A percentile compares a stretch with the other conserved stretches of the same genome.
phyloP scores from a whole-genome alignment of 2,797 vertebrate species.

The Nyctibius grandis region DNA sequence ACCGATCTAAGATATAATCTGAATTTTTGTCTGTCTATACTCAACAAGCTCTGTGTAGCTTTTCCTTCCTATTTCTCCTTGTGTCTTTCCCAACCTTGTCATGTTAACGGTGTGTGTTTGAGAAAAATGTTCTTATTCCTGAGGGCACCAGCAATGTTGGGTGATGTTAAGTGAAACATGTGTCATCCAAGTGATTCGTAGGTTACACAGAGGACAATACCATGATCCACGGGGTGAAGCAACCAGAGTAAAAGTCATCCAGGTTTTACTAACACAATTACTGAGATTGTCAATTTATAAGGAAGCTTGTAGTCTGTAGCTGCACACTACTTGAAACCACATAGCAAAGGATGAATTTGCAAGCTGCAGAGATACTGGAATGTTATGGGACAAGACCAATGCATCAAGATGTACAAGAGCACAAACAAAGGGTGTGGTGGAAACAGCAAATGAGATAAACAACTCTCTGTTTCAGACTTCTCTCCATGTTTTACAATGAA shows the following conservation, averaged over 20 bases:
- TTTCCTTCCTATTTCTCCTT: neutral
- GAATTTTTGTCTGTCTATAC: neutral
- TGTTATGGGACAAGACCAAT: neutral
- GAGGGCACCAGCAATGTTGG: neutral
- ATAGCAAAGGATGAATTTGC: neutral
- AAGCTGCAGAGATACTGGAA: neutral
- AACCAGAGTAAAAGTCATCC: neutral
- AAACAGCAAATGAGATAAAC: neutral
- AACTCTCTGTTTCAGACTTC: neutral
- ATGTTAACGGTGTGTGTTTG: neutral
- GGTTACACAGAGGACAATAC: neutral
- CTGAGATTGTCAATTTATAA: neutral
- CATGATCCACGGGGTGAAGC: neutral
- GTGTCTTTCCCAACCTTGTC: neutral
- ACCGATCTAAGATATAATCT: neutral
- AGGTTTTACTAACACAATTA: neutral
- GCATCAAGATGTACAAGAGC: neutral
- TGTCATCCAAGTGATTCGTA: neutral
- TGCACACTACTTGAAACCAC: neutral
- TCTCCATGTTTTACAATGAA: neutral
- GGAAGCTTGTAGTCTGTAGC: neutral
- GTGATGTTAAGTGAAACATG: fast-evolving
- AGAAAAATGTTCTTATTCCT: neutral
- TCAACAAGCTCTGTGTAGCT: neutral
- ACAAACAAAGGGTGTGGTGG: neutral